phyloP scores from a whole-genome alignment of 2,888 invertebrate species.

The Nephrotoma appendiculata region DNA sequence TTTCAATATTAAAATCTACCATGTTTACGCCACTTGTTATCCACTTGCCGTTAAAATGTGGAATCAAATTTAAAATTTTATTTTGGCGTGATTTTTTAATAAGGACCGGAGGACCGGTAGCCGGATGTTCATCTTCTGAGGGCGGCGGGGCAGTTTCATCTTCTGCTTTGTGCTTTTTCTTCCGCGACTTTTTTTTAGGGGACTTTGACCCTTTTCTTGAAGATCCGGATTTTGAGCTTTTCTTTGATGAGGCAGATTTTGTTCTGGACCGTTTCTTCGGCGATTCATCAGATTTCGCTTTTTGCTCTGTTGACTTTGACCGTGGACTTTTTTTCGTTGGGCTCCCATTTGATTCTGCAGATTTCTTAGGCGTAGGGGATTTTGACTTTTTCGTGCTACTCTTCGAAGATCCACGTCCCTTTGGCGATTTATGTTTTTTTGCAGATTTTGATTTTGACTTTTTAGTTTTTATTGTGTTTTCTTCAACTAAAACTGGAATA shows the following conservation, averaged over 20 bases:
- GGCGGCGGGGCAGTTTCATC: not conserved
- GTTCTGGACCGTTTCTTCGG: not conserved
- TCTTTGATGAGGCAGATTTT: not conserved
- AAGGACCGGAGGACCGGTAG: not conserved
- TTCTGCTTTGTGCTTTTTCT: not conserved
- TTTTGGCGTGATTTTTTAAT: not conserved
- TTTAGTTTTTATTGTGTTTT: not conserved
- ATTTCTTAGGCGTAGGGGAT: not conserved
- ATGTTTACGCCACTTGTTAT: not conserved
- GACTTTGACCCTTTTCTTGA: not conserved
- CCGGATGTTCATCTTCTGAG: not conserved
- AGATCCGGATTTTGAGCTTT: not conserved
- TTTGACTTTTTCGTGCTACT: not conserved
- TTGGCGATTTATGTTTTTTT: not conserved
- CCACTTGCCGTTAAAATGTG: not conserved
- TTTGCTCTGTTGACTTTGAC: not conserved
- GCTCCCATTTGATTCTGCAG: not conserved
- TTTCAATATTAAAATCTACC: not conserved
- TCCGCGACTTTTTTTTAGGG: not conserved
- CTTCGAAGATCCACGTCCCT: not conserved
- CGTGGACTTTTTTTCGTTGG: not conserved
- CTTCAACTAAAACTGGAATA: no score
- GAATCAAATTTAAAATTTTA: not conserved
- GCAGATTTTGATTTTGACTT: not conserved
- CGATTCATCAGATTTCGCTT: not conserved